Evolutionary conservation across 2,888 invertebrate species (phyloP).

Genomic region (Chloroclystis v-ata): DNA sequence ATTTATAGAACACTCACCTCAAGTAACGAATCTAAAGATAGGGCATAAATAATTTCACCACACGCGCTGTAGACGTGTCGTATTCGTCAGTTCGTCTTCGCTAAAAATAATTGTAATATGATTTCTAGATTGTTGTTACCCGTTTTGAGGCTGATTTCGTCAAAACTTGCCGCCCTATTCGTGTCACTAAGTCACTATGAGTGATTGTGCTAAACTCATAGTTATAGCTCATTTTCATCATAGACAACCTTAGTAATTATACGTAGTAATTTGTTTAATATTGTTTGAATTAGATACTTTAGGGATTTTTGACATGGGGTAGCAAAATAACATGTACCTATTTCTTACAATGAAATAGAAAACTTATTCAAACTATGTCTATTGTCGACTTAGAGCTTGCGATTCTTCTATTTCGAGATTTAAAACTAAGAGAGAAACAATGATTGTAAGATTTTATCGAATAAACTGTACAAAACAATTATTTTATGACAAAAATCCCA

Average conservation of each 20-base stretch:
- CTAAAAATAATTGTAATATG: neutral
- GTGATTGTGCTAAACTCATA: constrained; percentile 78
- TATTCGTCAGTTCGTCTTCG: constrained; percentile 2
- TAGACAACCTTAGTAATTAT: constrained; percentile 56
- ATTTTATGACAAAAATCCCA: constrained; percentile 33
- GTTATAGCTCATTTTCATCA: constrained; percentile 65
- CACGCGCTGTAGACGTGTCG: constrained; percentile 10
- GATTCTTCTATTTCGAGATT: constrained; percentile 16
- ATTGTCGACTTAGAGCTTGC: constrained; percentile 4
- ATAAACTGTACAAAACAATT: constrained; percentile 14
- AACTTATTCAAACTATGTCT: constrained; percentile 4
- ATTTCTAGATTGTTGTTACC: constrained; percentile 14
- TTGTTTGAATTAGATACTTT: constrained; percentile 42
- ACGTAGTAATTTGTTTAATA: constrained; percentile 41
- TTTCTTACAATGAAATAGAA: constrained; percentile 9
- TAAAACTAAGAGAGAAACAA: constrained; percentile 19
- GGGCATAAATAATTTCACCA: constrained; percentile 11
- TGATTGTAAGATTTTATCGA: constrained; percentile 15
- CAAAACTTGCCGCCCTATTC: constrained; percentile 48
- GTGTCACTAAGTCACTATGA: constrained; percentile 74
- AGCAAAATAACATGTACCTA: constrained; percentile 21
- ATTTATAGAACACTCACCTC: constrained; percentile 22
- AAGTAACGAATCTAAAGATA: constrained; percentile 12
- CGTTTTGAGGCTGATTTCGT: constrained; percentile 21
- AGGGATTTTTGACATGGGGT: constrained; percentile 39